Base-by-base conservation (phyloP, 1,140 invertebrate species). In the Zaprionus africanus region DNA sequence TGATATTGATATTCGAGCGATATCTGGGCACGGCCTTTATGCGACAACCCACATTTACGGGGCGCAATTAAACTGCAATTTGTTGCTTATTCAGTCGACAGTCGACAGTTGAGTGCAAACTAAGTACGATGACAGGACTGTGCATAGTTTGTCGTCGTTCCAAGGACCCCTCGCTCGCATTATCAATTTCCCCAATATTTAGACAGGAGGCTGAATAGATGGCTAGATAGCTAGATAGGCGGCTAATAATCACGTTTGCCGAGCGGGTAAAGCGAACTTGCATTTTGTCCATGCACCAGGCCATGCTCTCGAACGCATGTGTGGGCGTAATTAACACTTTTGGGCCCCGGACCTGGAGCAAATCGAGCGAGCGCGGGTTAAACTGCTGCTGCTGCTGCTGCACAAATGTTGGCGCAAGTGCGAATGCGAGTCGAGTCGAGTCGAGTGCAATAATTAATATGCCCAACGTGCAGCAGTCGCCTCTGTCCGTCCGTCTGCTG, bases 101-200 rank as follows among this genome's bases (percentile, higher is more conserved):
- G 5, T n/a, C 13, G 12, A 58, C 31, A 34, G 31, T 34, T 34
- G 9, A 61, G 38, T 15, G 28, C 22, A 22, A 53, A 53, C 51
- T 53, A 46, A 2, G 36, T 34, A 38, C 36, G 36, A 38, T 12
- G 43, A 26, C 4, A 54, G 22, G 22, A 24, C 31, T 34, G 22
- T 4, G 41, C 41, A 46, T 46, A 62, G 72, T 69, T 75, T 62
- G 72, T n/a, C 22, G 65, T 53, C 24, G 7, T 53, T 12, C 7
- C 78, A 72, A 36, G 65, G 53, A 41, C 38, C 15, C 38, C 15
- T 6, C n/a, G n/a, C 59, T 64, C 49, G 57, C 68, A 83, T 88
- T 81, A 81, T 88, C 81, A 90, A 81, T 88, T 79, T 88, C 59
- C 85, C 41, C 41, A 87, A 88, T 88, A 88, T 88, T 88, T 90